Percentiles rank a stretch among this genome's conserved stretches.
phyloP scores from a whole-genome alignment of 2,113 vertebrate species.

The Tonatia bakeri region DNA sequence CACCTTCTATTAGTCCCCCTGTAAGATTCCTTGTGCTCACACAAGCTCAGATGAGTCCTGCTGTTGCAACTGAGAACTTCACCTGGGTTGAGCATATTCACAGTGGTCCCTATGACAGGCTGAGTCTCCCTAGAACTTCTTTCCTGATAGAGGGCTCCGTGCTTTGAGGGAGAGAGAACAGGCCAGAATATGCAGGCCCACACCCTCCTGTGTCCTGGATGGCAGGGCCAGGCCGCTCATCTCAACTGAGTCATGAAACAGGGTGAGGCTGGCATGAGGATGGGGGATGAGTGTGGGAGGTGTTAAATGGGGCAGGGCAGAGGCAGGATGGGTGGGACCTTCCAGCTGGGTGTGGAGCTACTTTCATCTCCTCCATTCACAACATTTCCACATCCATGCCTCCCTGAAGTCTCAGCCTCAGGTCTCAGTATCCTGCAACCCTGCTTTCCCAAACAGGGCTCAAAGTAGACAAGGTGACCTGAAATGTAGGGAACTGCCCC shows the following conservation, averaged over 20 bases:
- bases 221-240: neutral
- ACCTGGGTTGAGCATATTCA: neutral
- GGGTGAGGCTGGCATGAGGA: neutral
- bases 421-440: no score
- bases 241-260: neutral
- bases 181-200: neutral
- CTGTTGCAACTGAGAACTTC: neutral
- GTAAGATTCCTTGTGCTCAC: neutral
- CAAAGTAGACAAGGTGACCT: neutral
- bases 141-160: neutral
- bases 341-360: neutral
- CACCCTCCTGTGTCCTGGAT: neutral
- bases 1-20: neutral
- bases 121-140: neutral
- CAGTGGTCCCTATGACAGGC: neutral
- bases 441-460: neutral
- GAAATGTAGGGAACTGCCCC: neutral
- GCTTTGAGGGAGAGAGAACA: neutral
- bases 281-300: neutral
- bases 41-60: neutral
- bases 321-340: neutral
- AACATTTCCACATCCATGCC: neutral
- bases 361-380: neutral
- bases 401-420: neutral
- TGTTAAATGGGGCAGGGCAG: neutral